Conservation (phyloP, 1,140 invertebrate genomes). For the Lasioglossum baleicum region DNA sequence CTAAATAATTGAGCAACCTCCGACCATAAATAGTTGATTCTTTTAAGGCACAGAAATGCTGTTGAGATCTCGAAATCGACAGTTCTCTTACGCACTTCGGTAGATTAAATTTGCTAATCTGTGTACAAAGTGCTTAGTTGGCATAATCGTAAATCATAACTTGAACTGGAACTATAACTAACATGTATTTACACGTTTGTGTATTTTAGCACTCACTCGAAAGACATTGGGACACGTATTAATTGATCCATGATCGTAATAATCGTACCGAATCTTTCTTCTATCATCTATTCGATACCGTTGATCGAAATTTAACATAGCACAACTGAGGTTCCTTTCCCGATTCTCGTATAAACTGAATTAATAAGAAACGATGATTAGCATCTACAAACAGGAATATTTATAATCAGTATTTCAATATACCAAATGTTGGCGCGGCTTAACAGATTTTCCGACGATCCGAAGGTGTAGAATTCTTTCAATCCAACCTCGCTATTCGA, state of each 20-base stretch:
- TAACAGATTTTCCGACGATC: neutral
- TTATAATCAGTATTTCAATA: neutral
- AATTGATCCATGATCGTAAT: neutral
- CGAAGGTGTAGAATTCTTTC: neutral
- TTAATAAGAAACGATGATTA: slow-evolving; percentile 12
- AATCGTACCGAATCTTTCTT: neutral
- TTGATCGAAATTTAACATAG: neutral
- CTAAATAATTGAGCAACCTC: slow-evolving; percentile 36
- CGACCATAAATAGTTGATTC: neutral
- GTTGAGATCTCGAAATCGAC: neutral
- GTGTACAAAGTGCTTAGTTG: neutral
- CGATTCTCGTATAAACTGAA: neutral
- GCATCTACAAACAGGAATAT: neutral
- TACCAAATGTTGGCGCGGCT: neutral
- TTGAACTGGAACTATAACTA: neutral
- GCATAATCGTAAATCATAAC: neutral
- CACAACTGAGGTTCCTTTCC: neutral
- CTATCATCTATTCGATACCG: neutral
- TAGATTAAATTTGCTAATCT: neutral
- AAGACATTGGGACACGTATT: neutral
- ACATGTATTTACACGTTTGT: neutral
- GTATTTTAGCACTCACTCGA: neutral
- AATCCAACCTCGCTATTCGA: slow-evolving; percentile 5
- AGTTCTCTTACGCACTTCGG: neutral
- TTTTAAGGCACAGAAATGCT: too few species aligned